Percentiles rank a stretch among this genome's conserved stretches.
Conservation (phyloP, 2,888 invertebrate species). For the Mesorhabditis sp. region DNA sequence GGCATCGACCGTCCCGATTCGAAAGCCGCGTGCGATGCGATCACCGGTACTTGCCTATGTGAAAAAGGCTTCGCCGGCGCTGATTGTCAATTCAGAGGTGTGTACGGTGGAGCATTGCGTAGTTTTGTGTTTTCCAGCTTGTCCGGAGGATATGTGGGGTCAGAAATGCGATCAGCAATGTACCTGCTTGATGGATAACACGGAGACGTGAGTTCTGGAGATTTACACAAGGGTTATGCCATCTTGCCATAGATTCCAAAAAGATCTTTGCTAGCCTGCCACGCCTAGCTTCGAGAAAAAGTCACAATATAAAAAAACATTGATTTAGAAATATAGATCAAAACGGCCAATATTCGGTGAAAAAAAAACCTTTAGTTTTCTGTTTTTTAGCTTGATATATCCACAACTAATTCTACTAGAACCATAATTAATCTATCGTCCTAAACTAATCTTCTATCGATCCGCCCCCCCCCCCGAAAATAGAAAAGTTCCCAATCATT, state of each 20-base stretch:
- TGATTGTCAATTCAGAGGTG: slow-evolving; percentile 31
- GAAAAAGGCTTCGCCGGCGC: slow-evolving; percentile 37
- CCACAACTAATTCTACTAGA: too few species aligned
- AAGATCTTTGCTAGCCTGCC: too few species aligned
- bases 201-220: slow-evolving; percentile 31
- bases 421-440: too few species aligned
- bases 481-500: too few species aligned
- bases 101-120: not conserved
- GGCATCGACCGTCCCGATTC: slow-evolving; percentile 46
- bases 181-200: slow-evolving; percentile 49
- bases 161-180: slow-evolving; percentile 43
- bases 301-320: slow-evolving; percentile 7
- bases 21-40: slow-evolving; percentile 48
- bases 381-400: too few species aligned
- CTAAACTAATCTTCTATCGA: too few species aligned
- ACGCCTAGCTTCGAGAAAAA: too few species aligned
- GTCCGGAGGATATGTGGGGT: slow-evolving; percentile 42
- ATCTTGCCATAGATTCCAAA: too few species aligned
- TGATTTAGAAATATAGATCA: not conserved
- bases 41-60: slow-evolving; percentile 46
- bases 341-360: too few species aligned
- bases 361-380: too few species aligned
- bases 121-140: slow-evolving; percentile 24
- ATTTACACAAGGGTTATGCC: not conserved
- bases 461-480: too few species aligned